Base-by-base conservation (phyloP, 2,113 vertebrate genomes). In the Actenoides lindsayi region DNA sequence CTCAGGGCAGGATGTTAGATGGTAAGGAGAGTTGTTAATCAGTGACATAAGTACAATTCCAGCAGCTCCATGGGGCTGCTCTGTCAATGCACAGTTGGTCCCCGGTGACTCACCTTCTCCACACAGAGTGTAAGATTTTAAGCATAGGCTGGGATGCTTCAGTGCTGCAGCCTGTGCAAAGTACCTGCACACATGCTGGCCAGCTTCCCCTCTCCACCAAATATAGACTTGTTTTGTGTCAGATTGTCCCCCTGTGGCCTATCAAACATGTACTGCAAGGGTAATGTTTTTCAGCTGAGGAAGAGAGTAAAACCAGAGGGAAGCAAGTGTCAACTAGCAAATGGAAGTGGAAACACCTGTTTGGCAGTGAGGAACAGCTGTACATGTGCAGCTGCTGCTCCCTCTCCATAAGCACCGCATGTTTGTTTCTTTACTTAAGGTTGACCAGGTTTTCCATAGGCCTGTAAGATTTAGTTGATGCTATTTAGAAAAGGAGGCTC, bases 401-500 rank as follows among this genome's bases (percentile, higher is more conserved):
- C 67, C 23, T 28, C 39, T 50, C 79, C 35, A 2, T 0, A 5
- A 77, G 39, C 5, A 3, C 13, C 3, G 1, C 0, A 0, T 11
- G 31, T 63, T 76, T 59, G 65, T 5, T 90, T 67, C 65, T 91
- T 76, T 86, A 18, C 33, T 57, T 60, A 46, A 65, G 46, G 39
- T 2, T 92, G 90, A n/a, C 16, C 70, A 60, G 30, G 35, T 75
- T 96, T 80, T 93, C 14, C 2, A 28, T 13, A 71, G 62, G 28
- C 31, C 63, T 69, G 41, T 18, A 50, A 89, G 88, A 60, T 87
- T 94, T 75, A 57, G 42, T 62, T 95, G 70, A 70, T 83, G 86
- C 63, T 90, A 88, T 97, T 96, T 95, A 65, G 81, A 94, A 94
- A 97, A 82, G 84, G 31, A 94, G 41, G 31, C 25, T 83, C 13